phyloP scores from a whole-genome alignment of 2,888 invertebrate species.

The Pyrocoelia pectoralis region DNA sequence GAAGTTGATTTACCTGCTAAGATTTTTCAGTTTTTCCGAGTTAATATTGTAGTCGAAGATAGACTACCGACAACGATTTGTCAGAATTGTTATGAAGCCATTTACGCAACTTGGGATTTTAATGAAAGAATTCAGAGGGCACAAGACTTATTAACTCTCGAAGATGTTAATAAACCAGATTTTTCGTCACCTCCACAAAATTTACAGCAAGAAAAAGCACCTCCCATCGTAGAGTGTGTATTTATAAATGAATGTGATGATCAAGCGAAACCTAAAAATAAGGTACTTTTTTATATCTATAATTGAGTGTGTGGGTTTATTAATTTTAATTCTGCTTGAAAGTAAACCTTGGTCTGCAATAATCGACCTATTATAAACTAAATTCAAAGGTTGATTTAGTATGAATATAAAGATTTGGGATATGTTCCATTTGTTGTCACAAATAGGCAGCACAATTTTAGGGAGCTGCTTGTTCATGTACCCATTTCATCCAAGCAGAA shows the following conservation, averaged over 20 bases:
- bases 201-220: background rate
- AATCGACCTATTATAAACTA: too few species aligned
- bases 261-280: background rate
- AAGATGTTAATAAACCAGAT: constrained; percentile 15
- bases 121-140: constrained; percentile 56
- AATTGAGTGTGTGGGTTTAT: too few species aligned
- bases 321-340: too few species aligned
- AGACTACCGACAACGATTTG: constrained; percentile 54
- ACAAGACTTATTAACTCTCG: constrained; percentile 49
- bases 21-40: constrained; percentile 55
- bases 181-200: background rate
- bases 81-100: constrained; percentile 53
- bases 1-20: constrained; percentile 50
- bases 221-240: constrained; percentile 23
- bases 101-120: constrained; percentile 56
- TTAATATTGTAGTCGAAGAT: constrained; percentile 53
- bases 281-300: background rate
- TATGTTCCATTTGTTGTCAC: too few species aligned
- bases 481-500: too few species aligned
- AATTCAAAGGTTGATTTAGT: too few species aligned
- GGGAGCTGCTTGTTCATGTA: too few species aligned
- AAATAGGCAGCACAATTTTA: too few species aligned
- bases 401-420: too few species aligned
- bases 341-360: too few species aligned
- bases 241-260: constrained; percentile 5